A percentile compares a stretch with the other conserved stretches of the same genome.
These are phyloP conservation scores for Hypercompe scribonia DNA, from an alignment of 2,888 invertebrate species.

Conservation along the genomic window DNA sequence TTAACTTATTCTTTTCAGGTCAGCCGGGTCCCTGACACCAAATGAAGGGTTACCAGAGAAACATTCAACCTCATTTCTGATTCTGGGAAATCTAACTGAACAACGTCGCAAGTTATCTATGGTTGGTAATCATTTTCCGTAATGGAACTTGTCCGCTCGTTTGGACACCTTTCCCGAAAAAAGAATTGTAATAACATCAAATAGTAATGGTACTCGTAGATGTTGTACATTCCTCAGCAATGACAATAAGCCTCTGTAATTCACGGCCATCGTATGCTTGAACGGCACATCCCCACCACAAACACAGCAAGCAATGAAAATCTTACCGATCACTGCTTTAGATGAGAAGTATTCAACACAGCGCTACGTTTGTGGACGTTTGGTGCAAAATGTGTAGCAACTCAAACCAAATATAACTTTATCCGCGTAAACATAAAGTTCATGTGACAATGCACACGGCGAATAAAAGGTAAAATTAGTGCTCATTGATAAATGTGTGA, in stretches of 20 bases:
- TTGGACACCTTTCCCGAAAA: no score
- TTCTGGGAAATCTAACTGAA: no score
- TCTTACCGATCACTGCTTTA: slow-evolving; percentile 38
- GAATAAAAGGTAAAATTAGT: slow-evolving; percentile 45
- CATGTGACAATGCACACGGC: slow-evolving; percentile 32
- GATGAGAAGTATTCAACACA: slow-evolving; percentile 39
- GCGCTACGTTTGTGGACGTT: slow-evolving; percentile 23
- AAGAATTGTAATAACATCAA: not conserved
- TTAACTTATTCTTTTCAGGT: no score
- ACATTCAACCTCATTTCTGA: no score
- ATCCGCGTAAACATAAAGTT: slow-evolving; percentile 23
- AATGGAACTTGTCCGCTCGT: no score
- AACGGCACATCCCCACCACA: slow-evolving; percentile 16
- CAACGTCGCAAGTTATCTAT: no score
- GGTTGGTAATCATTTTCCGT: no score
- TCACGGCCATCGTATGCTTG: not conserved
- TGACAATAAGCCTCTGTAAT: slow-evolving; percentile 2
- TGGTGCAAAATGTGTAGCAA: slow-evolving; percentile 30
- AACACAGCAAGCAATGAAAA: slow-evolving; percentile 36
- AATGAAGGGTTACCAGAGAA: no score
- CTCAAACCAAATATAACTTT: slow-evolving; percentile 18
- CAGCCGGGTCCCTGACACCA: no score
- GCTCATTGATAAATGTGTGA: slow-evolving; percentile 25
- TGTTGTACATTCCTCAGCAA: not conserved
- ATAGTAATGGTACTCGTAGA: not conserved